Evolutionary conservation across 2,888 invertebrate genomes (phyloP), one percentile per base, ranked within the genome.

Genomic region (Priocnemis perturbator): DNA sequence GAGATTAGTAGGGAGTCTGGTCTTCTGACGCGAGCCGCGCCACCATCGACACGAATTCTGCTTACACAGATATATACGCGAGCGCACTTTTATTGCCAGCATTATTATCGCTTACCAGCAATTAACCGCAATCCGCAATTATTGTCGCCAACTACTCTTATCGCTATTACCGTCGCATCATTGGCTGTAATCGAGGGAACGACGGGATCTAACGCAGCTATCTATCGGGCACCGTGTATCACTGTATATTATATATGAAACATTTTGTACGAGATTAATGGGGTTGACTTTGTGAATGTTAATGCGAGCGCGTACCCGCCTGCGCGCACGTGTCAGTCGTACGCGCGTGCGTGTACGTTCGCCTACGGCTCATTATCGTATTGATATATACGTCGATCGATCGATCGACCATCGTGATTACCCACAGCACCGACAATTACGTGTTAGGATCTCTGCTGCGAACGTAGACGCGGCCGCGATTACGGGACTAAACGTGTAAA

Each of bases 1-100:
- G 47, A 30, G 30, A 53, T 48, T 55, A 45, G 44, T 58, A 44
- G 61, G 59, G 56, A 74, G 73, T 76, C 69, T 74, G 77, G 69
- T 77, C 79, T 75, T 73, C 74, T 78, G 69, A 78, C 69, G 70
- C 72, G 64, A 60, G 55, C 37, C 53, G 60, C 59, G 45, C 37
- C 57, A 56, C 19, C 48, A 23, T 23, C 17, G 37, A 55, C 26
- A 20, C 47, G 23, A 50, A 15, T 23, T 30, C 0, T 67, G 58
- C 61, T 44, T 45, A 55, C 30, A 60, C 68, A 56, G 64, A 60
- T 67, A 65, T 67, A 65, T 64, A 64, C 58, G 64, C 17, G 37
- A 11, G 37, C 37, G 37, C 7, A 56, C 48, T 61, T 64, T 45
- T 20, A 58, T 58, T 55, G 63, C 58, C 23, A 67, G 60, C 60